These are phyloP conservation scores for Myotis findleyi DNA, from an alignment of 2,797 vertebrate genomes.

Conservation along the genomic window DNA sequence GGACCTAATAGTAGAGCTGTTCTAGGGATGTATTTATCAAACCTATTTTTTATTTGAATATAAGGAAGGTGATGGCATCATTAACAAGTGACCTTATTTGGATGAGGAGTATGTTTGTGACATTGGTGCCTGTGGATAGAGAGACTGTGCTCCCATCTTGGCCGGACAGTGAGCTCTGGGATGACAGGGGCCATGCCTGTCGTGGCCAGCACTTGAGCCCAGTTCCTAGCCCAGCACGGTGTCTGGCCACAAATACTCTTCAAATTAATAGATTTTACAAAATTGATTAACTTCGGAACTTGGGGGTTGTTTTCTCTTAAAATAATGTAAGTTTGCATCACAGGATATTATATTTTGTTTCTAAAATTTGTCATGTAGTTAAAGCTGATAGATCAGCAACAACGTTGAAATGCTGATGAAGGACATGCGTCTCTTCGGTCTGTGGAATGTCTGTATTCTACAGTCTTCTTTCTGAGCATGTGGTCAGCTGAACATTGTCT, in stretches of 20 bases:
- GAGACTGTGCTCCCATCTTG: background rate
- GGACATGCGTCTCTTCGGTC: background rate
- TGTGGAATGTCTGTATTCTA: background rate
- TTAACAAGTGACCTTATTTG: background rate
- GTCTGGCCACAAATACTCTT: background rate
- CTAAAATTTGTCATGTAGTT: background rate
- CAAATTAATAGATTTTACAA: background rate
- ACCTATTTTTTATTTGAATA: conserved; percentile 4
- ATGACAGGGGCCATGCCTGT: background rate
- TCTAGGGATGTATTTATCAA: background rate
- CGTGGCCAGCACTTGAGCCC: accelerated
- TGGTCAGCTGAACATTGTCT: background rate
- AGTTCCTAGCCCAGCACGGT: background rate
- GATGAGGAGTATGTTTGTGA: background rate
- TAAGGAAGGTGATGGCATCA: background rate
- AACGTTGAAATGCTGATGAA: background rate
- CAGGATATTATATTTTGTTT: background rate
- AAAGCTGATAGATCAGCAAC: background rate
- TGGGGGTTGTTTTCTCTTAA: background rate
- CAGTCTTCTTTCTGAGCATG: background rate
- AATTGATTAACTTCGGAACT: background rate
- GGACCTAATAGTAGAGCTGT: conserved; percentile 21
- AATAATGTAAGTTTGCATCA: background rate
- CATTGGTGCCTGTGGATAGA: background rate
- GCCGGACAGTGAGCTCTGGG: background rate